Base-by-base conservation (phyloP, 2,113 vertebrate genomes). In the Crotalus tigris region DNA sequence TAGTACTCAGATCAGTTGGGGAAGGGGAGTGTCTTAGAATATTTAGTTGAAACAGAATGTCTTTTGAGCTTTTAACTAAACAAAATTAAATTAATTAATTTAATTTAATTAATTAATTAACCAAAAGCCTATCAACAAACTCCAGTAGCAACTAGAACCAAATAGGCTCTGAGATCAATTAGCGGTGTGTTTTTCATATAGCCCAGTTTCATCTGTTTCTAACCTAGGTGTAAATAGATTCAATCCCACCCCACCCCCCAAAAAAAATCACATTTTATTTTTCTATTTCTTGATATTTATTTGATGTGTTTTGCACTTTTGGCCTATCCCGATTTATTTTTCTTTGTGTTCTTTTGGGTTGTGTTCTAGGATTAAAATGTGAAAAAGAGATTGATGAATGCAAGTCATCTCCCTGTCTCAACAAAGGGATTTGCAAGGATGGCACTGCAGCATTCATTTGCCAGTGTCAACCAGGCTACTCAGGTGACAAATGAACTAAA, bases 381-480 rank as follows among this genome's bases (percentile, higher is more conserved):
- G 99, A 99, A 97, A 97, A 97, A 51, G 98, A 99, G 96, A 97
- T 99, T 59, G 98, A 99, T 91, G 99, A 99, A 91, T 99, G 99
- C 95, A 98, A 98, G 93, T 98, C 99, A 0, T 95, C 97, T 93
- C 99, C 99, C 0, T 99, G 99, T 95, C 98, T 98, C 94, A 98
- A 99, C 91, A 98, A 96, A 87, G 99, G 98, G 54, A 90, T 98
- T 33, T 99, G 99, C 95, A 98, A 97, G 95, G 99, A 99, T 92
- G 98, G 95, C 19, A 97, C 98, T 94, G 98, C 98, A 93, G 97
- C 97, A 75, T 99, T 99, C 94, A 92, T 97, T 95, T 99, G 99
- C 96, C 98, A 98, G 93, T 99, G 99, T 95, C 98, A 98, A 26
- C 95, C 97, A 61, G 99, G 99, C 87, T 99, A 98, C 95, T 93